Percentiles rank a stretch among this genome's conserved stretches.
Conservation (phyloP, 2,113 vertebrate species). For the Tyrannus savana region DNA sequence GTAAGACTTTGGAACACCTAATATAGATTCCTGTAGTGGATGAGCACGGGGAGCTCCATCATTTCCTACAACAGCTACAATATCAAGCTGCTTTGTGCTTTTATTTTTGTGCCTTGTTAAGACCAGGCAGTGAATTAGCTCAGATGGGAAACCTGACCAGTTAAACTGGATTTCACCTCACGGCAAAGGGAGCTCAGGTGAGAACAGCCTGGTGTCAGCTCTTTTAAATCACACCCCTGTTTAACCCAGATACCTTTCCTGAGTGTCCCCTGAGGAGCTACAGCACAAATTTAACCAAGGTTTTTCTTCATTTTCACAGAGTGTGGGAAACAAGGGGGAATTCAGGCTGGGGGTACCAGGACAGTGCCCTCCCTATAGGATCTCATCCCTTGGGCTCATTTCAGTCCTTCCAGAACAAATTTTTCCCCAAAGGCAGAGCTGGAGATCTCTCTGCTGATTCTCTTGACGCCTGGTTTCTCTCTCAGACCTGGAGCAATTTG, state of each 20-base stretch:
- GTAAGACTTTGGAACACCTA: conserved; percentile 22
- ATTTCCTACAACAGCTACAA: not conserved
- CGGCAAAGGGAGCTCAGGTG: not conserved
- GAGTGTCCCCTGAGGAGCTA: not conserved
- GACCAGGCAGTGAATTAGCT: not conserved
- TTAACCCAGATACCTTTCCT: not conserved
- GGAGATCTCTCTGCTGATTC: not conserved
- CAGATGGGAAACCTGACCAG: not conserved
- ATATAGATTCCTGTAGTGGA: conserved; percentile 1
- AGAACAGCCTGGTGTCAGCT: not conserved
- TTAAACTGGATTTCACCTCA: not conserved
- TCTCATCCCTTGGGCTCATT: not conserved
- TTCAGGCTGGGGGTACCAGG: not conserved
- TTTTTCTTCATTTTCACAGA: not conserved
- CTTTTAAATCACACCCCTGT: not conserved
- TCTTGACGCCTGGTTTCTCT: not conserved
- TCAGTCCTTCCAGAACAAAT: not conserved
- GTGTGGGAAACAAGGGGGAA: not conserved
- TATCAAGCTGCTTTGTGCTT: not conserved
- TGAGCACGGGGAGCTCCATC: not conserved
- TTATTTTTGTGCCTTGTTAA: not conserved
- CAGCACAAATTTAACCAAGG: not conserved
- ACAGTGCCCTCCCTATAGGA: not conserved
- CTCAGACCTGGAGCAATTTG: conserved; percentile 42
- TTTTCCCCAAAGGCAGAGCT: conserved; percentile 15